phyloP scores from a whole-genome alignment of 2,797 vertebrate species.

The Pampus argenteus region DNA sequence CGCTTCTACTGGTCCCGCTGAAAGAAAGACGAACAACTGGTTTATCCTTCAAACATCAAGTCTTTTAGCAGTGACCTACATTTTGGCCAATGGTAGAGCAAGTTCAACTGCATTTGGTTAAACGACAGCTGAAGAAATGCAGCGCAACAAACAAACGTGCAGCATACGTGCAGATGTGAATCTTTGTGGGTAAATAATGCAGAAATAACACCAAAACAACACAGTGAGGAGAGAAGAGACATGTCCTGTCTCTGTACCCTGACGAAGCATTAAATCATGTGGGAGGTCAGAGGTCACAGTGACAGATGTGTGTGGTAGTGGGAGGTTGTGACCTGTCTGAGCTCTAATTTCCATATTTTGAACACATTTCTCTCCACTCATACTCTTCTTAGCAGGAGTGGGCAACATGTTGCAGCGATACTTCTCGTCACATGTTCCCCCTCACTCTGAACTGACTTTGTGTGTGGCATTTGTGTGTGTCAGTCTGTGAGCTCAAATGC shows the following conservation, averaged over 20 bases:
- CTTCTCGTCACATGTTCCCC: neutral
- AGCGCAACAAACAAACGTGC: neutral
- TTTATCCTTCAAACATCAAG: constrained; percentile 11
- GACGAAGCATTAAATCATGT: neutral
- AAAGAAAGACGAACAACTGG: constrained; percentile 22
- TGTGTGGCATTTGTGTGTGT: constrained; percentile 4
- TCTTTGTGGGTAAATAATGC: no score
- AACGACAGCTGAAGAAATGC: neutral
- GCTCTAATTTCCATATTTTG: constrained; percentile 32
- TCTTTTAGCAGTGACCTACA: constrained; percentile 11
- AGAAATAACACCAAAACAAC: neutral
- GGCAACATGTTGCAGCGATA: neutral
- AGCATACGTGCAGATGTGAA: neutral
- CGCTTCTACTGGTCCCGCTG: neutral
- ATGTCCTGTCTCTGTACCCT: constrained; percentile 15
- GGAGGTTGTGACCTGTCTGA: constrained; percentile 47
- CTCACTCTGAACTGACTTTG: neutral
- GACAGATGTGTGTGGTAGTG: constrained; percentile 37
- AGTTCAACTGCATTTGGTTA: neutral
- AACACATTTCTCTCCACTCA: constrained; percentile 1
- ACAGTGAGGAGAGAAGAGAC: neutral
- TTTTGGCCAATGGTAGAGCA: neutral
- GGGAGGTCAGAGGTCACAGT: constrained; percentile 55
- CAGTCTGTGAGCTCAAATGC: neutral
- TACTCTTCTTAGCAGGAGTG: neutral